Evolutionary conservation across 37 sponge, comb jelly and placozoan genomes (phyloP).

Genomic region (Spongia lamella): DNA sequence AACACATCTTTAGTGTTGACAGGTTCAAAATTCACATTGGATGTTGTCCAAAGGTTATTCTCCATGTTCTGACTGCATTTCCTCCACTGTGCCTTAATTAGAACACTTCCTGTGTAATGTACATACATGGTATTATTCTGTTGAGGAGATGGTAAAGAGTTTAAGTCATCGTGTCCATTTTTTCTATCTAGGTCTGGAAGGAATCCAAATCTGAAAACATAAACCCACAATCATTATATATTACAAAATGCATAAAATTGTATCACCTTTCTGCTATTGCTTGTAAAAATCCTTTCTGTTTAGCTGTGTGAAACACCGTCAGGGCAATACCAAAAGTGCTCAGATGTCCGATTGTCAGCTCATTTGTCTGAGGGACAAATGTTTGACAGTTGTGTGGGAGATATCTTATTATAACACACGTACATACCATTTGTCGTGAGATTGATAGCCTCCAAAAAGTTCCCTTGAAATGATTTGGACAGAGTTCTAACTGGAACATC

Average conservation of each 20-base stretch:
- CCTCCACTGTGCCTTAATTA: conserved; percentile 32
- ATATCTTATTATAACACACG: no score
- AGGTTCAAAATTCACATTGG: no score
- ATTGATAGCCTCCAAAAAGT: conserved; percentile 90
- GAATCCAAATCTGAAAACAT: conserved; percentile 34
- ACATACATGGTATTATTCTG: conserved; percentile 45
- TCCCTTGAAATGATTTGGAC: conserved; percentile 79
- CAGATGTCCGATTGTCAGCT: no score
- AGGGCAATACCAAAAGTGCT: no score
- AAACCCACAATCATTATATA: no score
- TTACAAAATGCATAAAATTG: background rate
- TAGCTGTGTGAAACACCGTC: no score
- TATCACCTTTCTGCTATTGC: background rate
- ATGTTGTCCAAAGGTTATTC: no score
- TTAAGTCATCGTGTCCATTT: background rate
- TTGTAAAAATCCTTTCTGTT: no score
- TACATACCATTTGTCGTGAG: conserved; percentile 84
- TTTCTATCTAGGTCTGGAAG: conserved; percentile 47
- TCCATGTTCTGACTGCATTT: no score
- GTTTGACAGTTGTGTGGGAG: no score
- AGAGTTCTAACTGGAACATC: conserved; percentile 4
- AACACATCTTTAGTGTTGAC: no score
- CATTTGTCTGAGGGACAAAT: no score
- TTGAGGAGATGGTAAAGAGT: background rate
- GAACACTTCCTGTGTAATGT: conserved; percentile 44